Evolutionary conservation across 2,113 vertebrate genomes (phyloP), one percentile per base, ranked within the genome.

Genomic region (Eira barbara): DNA sequence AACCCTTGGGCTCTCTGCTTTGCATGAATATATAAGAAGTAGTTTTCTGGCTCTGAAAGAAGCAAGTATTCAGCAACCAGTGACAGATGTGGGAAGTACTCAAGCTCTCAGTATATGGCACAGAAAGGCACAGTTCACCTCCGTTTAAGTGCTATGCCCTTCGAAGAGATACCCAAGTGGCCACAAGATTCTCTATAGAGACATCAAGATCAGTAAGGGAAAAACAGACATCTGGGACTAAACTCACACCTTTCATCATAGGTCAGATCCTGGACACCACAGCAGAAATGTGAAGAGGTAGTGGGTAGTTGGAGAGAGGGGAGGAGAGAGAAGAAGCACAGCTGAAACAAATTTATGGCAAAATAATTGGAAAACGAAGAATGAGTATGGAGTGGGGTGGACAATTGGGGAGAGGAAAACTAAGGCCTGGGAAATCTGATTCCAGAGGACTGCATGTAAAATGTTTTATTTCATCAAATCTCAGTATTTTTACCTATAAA

Each of bases 31-130:
- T 71, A 25, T 86, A 92, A 52, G 55, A 84, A 78, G 36, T 14
- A 57, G 91, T 78, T 81, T 97, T 95, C 63, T 95, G 86, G 42
- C 34, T 91, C 47, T 61, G 65, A 81, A 97, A 78, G 83, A 95
- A 85, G 71, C 71, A 61, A 81, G 61, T 36, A 61, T 63, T 55
- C 59, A 84, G 74, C 29, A 67, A 80, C 27, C 52, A 61, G 76
- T 82, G 88, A 94, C 52, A 91, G 85, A 91, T 69, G 92, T 84
- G 45, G 78, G 84, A 89, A 80, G 61, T 52, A 74, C 61, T 97
- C 94, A 79, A 42, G 89, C 29, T 96, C 87, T 89, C 73, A 45
- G n/a, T 83, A 34, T 59, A 42, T 29, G 36, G 61, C 20, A 74
- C 20, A 47, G 65, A 74, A 94, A 95, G 74, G 69, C 29, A 92